A percentile compares a stretch with the other conserved stretches of the same genome.
These are phyloP conservation scores for Liasis olivaceus DNA, from an alignment of 2,797 vertebrate species.

Conservation along the genomic window DNA sequence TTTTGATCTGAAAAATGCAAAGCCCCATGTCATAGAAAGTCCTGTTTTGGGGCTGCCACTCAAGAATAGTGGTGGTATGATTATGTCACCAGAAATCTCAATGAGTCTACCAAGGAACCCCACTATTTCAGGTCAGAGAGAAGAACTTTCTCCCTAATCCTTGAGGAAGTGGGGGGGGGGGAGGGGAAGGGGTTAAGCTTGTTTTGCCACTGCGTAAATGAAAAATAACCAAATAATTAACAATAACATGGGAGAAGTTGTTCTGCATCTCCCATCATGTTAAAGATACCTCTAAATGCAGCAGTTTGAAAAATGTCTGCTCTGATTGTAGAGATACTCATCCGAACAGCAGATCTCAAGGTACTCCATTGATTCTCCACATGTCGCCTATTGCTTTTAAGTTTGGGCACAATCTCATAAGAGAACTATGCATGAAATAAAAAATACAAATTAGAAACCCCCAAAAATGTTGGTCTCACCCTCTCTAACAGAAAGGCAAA, in stretches of 20 bases:
- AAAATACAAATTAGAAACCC: background rate
- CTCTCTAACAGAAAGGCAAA: background rate
- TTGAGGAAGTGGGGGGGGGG: background rate
- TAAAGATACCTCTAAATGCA: background rate
- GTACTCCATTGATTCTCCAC: background rate
- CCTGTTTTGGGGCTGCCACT: background rate
- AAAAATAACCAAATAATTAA: background rate
- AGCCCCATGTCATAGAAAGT: background rate
- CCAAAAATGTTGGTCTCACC: background rate
- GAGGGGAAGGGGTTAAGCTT: background rate
- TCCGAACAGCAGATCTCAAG: background rate
- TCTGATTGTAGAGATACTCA: background rate
- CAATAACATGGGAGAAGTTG: background rate
- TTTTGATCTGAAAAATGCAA: background rate
- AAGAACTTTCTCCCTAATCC: background rate
- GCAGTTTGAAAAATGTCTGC: background rate
- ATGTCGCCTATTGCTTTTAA: background rate
- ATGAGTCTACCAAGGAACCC: background rate
- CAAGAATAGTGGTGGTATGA: background rate
- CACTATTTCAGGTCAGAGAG: background rate
- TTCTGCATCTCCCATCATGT: background rate
- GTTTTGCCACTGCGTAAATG: background rate
- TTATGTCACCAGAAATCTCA: background rate
- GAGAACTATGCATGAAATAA: background rate
- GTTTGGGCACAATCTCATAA: background rate